Evolutionary conservation across 2,113 vertebrate species (phyloP), one percentile per base, ranked within the genome.

Genomic region (Phoxinus phoxinus): DNA sequence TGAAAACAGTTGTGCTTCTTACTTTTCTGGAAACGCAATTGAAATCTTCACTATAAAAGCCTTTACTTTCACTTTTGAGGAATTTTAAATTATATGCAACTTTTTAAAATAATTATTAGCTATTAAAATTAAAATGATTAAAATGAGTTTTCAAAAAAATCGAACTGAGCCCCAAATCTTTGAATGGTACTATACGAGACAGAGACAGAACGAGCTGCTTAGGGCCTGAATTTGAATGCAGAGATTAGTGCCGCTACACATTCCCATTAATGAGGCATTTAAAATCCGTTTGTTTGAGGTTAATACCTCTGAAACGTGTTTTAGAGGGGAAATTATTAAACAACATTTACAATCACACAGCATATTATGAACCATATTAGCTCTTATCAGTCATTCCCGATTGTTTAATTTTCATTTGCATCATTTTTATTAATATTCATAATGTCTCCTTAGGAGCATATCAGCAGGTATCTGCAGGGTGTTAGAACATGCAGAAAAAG

Each of bases 191-290:
- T 41, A 41, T 41, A 9, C 41, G 8, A 41, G 53, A 59, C 27
- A 59, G 46, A 76, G 21, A 27, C 41, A 3, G 25, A 65, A 77
- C 6, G 32, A 75, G 69, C 61, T 83, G 30, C 30, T 56, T 21
- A n/a, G 8, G 76, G 53, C 63, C 73, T 82, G 41, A 77, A 56
- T 65, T 15, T 73, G 67, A 79, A 74, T 61, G 48, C 25, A 35
- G 71, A 85, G 86, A 87, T 89, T 89, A 87, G 71, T 85, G 32
- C 67, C 44, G 23, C 74, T 53, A n/a, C 56, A 73, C 67, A 83
- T 72, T 27, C 71, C 82, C 80, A 83, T 65, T 78, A 85, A 84
- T 86, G 67, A 63, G 53, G 37, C 78, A 72, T 77, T 76, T 37
- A 82, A 44, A 85, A 67, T 25, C 61, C 3, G 23, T 84, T 87